phyloP scores from a whole-genome alignment of 1,140 invertebrate species.

The Sesamia nonagrioides region DNA sequence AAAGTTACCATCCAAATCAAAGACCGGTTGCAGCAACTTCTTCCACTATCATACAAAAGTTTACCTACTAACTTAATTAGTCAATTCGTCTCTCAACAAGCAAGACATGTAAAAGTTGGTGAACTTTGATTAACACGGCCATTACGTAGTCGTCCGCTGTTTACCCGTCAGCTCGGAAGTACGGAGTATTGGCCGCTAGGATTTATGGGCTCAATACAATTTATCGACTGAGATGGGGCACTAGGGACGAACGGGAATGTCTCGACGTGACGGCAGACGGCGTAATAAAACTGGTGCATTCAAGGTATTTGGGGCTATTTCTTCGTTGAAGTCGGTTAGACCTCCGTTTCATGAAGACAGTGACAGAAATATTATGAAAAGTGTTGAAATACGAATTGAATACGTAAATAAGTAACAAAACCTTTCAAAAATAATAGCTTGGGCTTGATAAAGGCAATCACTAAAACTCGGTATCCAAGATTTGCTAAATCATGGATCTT shows the following conservation, averaged over 20 bases:
- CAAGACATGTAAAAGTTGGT: constrained; percentile 18
- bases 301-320: constrained; percentile 3
- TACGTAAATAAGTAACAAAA: background rate
- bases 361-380: background rate
- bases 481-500: too few species aligned
- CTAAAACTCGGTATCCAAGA: too few species aligned
- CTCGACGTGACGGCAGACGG: constrained; percentile 49
- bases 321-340: background rate
- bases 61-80: constrained; percentile 3
- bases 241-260: constrained; percentile 49
- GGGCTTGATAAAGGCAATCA: too few species aligned
- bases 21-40: background rate
- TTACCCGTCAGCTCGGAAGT: constrained; percentile 18
- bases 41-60: background rate
- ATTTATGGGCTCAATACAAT: constrained; percentile 64
- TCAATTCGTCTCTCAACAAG: constrained; percentile 14
- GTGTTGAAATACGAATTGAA: background rate
- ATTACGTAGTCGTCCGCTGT: constrained; percentile 20
- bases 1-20: background rate
- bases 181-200: constrained; percentile 52
- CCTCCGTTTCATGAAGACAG: background rate
- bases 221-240: constrained; percentile 55
- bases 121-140: constrained; percentile 30
- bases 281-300: constrained; percentile 41
- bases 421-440: too few species aligned